Conservation (phyloP, 2,113 vertebrate genomes). For the Paramisgurnus dabryanus region DNA sequence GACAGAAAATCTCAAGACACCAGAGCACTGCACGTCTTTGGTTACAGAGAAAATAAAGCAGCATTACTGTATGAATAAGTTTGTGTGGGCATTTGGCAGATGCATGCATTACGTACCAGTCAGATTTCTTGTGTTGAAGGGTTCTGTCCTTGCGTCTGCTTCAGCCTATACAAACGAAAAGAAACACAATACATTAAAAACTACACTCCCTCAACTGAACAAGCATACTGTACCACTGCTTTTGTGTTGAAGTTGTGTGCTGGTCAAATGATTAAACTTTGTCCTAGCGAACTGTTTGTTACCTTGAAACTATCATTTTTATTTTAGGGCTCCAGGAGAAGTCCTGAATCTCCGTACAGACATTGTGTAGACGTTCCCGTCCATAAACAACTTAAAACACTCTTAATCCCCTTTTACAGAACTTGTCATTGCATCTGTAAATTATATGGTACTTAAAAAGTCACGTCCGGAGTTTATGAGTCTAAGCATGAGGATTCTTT, state of each 20-base stretch:
- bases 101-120: conserved; percentile 17
- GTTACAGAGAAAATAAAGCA: not conserved
- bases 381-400: conserved; percentile 49
- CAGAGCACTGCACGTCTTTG: not conserved
- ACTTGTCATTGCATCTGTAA: conserved; percentile 40
- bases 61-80: not conserved
- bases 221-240: not conserved
- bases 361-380: conserved; percentile 13
- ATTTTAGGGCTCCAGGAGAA: not conserved
- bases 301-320: conserved; percentile 23
- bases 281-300: conserved; percentile 1
- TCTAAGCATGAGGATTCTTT: conserved; percentile 31
- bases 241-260: not conserved
- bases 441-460: conserved; percentile 48
- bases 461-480: conserved; percentile 36
- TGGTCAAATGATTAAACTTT: not conserved
- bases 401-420: conserved; percentile 33
- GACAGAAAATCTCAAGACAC: not conserved
- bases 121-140: conserved; percentile 20
- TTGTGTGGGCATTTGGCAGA: not conserved
- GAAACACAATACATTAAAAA: conserved; percentile 1
- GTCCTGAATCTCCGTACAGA: conserved; percentile 18
- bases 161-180: not conserved
- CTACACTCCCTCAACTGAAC: not conserved
- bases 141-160: conserved; percentile 8